Conservation (phyloP, 2,888 invertebrate species). For the Drosophila phalerata region DNA sequence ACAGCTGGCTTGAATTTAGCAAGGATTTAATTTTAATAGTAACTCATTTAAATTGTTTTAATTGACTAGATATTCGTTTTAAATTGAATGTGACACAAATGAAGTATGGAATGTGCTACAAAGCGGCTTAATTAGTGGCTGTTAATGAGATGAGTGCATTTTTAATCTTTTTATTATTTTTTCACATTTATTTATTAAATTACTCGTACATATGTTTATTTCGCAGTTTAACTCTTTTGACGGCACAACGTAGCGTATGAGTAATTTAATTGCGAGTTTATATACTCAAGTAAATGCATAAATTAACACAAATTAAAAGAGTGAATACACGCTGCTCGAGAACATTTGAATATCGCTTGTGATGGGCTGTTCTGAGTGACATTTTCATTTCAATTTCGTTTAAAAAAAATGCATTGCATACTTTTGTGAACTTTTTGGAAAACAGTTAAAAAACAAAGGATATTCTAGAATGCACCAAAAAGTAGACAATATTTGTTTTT, state of each 20-base stretch:
- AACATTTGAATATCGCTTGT: neutral
- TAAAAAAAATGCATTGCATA: neutral
- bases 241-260: conserved; percentile 17
- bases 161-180: neutral
- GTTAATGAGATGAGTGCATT: conserved; percentile 17
- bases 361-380: neutral
- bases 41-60: neutral
- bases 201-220: neutral
- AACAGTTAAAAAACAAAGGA: neutral
- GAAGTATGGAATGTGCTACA: conserved; percentile 8
- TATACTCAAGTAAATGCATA: conserved; percentile 17
- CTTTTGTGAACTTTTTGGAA: neutral
- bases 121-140: conserved; percentile 15
- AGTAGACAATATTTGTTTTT: neutral
- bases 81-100: neutral
- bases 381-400: neutral
- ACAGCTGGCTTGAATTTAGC: conserved; percentile 7
- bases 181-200: too few species aligned
- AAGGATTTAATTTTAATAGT: conserved; percentile 9
- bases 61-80: neutral
- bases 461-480: neutral
- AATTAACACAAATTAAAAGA: conserved; percentile 21
- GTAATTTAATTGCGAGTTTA: conserved; percentile 22
- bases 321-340: neutral
- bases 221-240: neutral